These are phyloP conservation scores for Drosophila setifemur DNA, from an alignment of 1,140 invertebrate species.

Conservation along the genomic window DNA sequence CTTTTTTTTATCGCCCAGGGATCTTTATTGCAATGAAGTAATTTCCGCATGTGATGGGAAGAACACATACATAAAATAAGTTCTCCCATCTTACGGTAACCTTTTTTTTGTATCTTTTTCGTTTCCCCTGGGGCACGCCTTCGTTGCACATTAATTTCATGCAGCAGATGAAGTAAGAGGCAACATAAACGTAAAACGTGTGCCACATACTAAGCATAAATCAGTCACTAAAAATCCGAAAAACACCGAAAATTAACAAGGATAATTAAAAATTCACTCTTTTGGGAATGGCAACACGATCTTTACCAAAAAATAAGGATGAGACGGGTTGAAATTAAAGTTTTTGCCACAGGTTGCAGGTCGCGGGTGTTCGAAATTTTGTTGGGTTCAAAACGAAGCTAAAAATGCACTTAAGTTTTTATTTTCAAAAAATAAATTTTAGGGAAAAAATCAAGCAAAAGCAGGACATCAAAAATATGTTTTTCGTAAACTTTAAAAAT, in stretches of 20 bases:
- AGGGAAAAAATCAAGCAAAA: background rate
- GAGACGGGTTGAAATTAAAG: background rate
- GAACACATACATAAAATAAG: constrained; percentile 4
- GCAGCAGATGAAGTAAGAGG: constrained; percentile 70
- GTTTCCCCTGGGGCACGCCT: constrained; percentile 5
- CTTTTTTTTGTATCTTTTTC: constrained; percentile 15
- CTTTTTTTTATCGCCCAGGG: constrained; percentile 28
- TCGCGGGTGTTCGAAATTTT: constrained; percentile 24
- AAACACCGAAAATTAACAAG: constrained; percentile 20
- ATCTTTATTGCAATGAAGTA: constrained; percentile 65
- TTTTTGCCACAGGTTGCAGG: background rate
- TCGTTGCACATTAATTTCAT: constrained; percentile 62
- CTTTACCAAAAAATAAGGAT: background rate
- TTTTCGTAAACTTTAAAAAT: background rate
- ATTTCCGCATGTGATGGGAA: constrained; percentile 55
- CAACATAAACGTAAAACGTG: constrained; percentile 70
- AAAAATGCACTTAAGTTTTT: background rate
- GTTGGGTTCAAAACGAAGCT: background rate
- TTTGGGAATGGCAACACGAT: constrained; percentile 1
- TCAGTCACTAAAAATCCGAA: constrained; percentile 11
- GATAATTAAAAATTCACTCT: constrained; percentile 62
- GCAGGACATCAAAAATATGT: background rate
- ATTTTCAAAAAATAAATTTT: background rate
- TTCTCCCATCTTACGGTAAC: constrained; percentile 51
- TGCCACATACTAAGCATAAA: constrained; percentile 60